Percentiles rank a stretch among this genome's conserved stretches.
Evolutionary conservation across 1,140 invertebrate species (phyloP).

Genomic region (Drosophila sp.): DNA sequence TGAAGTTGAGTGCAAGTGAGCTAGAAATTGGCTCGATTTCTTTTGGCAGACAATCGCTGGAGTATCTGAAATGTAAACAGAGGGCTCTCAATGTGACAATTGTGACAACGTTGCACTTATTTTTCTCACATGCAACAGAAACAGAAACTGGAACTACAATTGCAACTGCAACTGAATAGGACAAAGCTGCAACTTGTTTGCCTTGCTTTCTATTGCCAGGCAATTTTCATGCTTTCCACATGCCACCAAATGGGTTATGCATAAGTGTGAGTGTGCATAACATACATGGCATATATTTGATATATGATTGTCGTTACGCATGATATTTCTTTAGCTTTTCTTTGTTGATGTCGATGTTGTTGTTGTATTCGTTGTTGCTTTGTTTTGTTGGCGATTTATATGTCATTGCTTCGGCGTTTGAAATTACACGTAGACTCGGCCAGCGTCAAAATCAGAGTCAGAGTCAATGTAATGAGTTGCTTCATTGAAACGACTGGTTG

Average conservation of each 20-base stretch:
- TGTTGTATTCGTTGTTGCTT: slow-evolving; percentile 20
- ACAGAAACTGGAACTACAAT: too few species aligned
- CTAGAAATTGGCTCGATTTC: slow-evolving; percentile 28
- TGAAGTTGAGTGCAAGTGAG: not conserved
- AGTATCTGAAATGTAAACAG: slow-evolving; percentile 1
- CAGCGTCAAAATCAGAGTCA: not conserved
- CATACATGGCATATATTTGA: slow-evolving; percentile 14
- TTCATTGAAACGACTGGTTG: slow-evolving; percentile 47
- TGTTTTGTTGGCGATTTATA: slow-evolving; percentile 48
- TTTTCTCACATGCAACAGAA: slow-evolving; percentile 70
- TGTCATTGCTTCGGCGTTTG: slow-evolving; percentile 75
- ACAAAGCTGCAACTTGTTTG: slow-evolving; percentile 56
- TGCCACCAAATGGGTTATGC: slow-evolving; percentile 23
- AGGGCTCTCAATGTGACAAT: slow-evolving; percentile 47
- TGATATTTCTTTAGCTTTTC: slow-evolving; percentile 48
- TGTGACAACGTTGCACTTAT: slow-evolving; percentile 68
- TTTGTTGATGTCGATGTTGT: too few species aligned
- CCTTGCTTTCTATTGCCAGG: slow-evolving; percentile 58
- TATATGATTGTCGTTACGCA: slow-evolving; percentile 57
- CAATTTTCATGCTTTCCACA: slow-evolving; percentile 63
- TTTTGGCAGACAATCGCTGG: slow-evolving; percentile 12
- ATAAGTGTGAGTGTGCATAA: not conserved
- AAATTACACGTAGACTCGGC: slow-evolving; percentile 53
- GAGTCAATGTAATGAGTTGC: slow-evolving; percentile 1
- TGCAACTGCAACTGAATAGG: slow-evolving; percentile 21